phyloP scores from a whole-genome alignment of 2,888 invertebrate genomes.

The Coenonympha arcania region DNA sequence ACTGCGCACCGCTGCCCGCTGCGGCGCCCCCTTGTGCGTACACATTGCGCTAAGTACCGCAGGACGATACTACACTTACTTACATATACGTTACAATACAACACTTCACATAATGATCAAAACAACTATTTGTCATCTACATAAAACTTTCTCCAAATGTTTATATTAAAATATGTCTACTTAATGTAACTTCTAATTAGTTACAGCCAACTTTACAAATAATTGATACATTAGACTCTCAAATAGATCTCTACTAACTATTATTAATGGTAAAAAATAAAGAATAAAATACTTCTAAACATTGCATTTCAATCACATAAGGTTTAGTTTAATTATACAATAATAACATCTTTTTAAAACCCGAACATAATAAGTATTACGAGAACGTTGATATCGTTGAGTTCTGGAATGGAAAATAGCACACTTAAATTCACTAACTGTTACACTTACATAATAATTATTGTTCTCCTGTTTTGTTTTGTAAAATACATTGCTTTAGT shows the following conservation, averaged over 20 bases:
- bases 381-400: conserved; percentile 73
- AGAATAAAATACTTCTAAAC: conserved; percentile 75
- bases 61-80: conserved; percentile 18
- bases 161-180: conserved; percentile 75
- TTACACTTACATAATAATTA: conserved; percentile 74
- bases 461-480: conserved; percentile 74
- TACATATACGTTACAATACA: conserved; percentile 49
- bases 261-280: conserved; percentile 75
- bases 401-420: conserved; percentile 75
- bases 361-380: conserved; percentile 69
- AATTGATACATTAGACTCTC: conserved; percentile 76
- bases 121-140: conserved; percentile 73
- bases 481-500: conserved; percentile 73
- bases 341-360: conserved; percentile 73
- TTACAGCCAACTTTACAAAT: conserved; percentile 76
- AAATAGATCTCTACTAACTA: conserved; percentile 75
- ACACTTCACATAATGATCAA: conserved; percentile 72
- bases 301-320: conserved; percentile 76
- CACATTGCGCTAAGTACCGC: conserved; percentile 58
- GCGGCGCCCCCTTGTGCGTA: conserved; percentile 59
- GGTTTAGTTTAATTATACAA: conserved; percentile 73
- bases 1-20: conserved; percentile 17
- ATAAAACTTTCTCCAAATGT: conserved; percentile 74
- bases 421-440: conserved; percentile 75
- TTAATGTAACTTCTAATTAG: conserved; percentile 73